phyloP scores from a whole-genome alignment of 2,797 vertebrate species.

The Peromyscus aztecus region DNA sequence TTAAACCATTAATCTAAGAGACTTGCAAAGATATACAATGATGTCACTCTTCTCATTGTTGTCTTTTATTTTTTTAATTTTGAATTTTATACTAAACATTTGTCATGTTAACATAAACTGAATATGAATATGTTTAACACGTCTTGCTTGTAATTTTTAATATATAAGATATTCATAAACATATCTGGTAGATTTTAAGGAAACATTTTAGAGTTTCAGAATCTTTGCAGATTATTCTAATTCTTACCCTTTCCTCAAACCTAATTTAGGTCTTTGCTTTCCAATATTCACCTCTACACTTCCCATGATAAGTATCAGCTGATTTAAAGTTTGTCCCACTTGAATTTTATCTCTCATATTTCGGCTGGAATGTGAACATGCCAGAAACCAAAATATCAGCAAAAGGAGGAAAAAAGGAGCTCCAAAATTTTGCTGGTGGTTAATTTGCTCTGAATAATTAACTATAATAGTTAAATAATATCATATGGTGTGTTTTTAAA shows the following conservation, averaged over 20 bases:
- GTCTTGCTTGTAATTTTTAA: conserved; percentile 39
- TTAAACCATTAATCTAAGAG: conserved; percentile 5
- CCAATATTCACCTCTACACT: background rate
- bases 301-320: background rate
- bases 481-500: conserved; percentile 22
- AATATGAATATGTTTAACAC: conserved; percentile 30
- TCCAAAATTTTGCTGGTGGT: background rate
- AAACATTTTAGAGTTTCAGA: background rate
- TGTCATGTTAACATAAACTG: background rate
- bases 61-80: conserved; percentile 3
- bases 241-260: background rate
- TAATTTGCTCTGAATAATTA: conserved; percentile 46
- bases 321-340: background rate
- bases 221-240: background rate
- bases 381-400: background rate
- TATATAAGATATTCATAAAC: background rate
- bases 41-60: background rate
- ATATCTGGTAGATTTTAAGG: background rate
- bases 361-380: conserved; percentile 24
- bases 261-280: conserved; percentile 51
- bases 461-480: conserved; percentile 22
- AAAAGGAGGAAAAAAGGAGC: background rate
- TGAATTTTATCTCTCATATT: conserved; percentile 32
- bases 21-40: conserved; percentile 28
- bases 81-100: background rate